Conservation (phyloP, 2,113 vertebrate species). For the Regulus satrapa region DNA sequence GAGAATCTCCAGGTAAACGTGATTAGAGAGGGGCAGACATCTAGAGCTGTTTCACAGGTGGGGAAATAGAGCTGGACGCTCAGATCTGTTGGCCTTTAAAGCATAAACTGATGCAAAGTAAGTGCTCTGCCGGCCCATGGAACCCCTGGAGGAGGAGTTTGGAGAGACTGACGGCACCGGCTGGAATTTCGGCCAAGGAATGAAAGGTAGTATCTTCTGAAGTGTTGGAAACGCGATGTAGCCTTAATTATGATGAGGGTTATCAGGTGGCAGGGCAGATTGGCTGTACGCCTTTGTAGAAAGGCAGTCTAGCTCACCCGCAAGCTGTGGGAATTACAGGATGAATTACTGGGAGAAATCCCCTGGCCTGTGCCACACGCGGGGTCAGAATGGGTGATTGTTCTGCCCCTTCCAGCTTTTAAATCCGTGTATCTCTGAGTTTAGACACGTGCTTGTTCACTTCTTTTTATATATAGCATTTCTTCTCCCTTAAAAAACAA, state of each 20-base stretch:
- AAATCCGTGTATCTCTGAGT: background rate
- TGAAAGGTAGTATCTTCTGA: background rate
- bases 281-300: background rate
- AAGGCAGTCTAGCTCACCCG: background rate
- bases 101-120: background rate
- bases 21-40: background rate
- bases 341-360: background rate
- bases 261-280: background rate
- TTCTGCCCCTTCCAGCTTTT: background rate
- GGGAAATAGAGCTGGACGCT: background rate
- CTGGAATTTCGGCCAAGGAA: background rate
- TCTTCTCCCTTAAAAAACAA: background rate
- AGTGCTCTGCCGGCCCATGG: background rate
- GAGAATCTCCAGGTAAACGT: background rate
- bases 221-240: background rate
- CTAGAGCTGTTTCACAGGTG: background rate
- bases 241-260: background rate
- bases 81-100: background rate
- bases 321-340: background rate
- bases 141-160: background rate
- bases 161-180: background rate
- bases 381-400: background rate
- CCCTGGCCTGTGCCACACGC: fast-evolving
- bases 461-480: background rate
- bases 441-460: background rate